Evolutionary conservation across 2,113 vertebrate species (phyloP), one percentile per base, ranked within the genome.

Genomic region (Myotis lucifugus): DNA sequence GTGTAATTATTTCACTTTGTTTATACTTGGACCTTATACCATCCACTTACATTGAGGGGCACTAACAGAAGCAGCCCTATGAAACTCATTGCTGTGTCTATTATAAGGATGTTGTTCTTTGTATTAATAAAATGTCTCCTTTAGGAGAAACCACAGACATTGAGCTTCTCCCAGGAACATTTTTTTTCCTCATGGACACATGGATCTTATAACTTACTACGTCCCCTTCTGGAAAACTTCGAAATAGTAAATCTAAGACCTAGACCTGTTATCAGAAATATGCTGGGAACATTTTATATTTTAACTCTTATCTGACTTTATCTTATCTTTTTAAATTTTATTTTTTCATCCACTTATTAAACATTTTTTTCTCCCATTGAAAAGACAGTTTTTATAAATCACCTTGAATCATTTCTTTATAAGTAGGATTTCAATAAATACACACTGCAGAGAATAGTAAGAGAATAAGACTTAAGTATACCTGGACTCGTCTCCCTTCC

Each of bases 321-420:
- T 42, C 64, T 85, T 82, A 67, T 72, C 40, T 88, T 93, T 93
- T 69, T 61, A 42, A 74, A 74, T 46, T 6, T 78, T 76, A 69
- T 48, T 74, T 86, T 95, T 50, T 70, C 4, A 90, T 77, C 17
- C 18, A 84, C 21, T 83, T 66, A 82, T 93, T 76, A 81, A n/a
- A 9, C 8, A 13, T 17, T 19, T 52, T 25, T 78, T 21, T 25
- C 66, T 90, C 27, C 52, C 23, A 32, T 46, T 52, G 56, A 85
- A 95, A 94, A 89, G 8, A 87, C 46, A 34, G 5, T 40, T 95
- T 86, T 89, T 37, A 59, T 78, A 90, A 92, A 72, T 48, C 19
- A 76, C 34, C 34, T 90, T 85, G 50, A 72, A 93, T 73, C 3
- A 29, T 88, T 83, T 93, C 34, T 85, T 89, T 67, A 3, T 64